phyloP scores from a whole-genome alignment of 2,113 vertebrate species.

The Apus apus region DNA sequence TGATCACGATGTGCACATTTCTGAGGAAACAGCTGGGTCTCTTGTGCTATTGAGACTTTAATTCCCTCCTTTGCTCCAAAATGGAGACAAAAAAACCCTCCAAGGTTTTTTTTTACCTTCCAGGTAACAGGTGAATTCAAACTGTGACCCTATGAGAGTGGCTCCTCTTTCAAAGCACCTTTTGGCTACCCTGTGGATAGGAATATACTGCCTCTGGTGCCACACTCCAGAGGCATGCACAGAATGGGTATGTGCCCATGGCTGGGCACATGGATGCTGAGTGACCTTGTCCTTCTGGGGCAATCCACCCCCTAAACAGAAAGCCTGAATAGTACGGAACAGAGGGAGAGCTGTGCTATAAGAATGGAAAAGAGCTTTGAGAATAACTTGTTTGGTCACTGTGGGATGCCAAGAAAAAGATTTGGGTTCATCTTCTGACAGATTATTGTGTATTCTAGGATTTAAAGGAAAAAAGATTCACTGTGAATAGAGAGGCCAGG shows the following conservation, averaged over 20 bases:
- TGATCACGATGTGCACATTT: background rate
- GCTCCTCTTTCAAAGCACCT: background rate
- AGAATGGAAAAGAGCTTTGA: background rate
- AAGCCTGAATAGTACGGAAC: background rate
- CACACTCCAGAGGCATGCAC: background rate
- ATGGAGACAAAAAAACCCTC: background rate
- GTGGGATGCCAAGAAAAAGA: background rate
- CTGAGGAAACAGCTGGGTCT: background rate
- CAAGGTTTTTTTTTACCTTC: background rate
- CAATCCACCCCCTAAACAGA: background rate
- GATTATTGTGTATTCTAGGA: background rate
- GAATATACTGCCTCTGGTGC: background rate
- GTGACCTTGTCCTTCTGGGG: background rate
- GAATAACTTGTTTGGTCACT: background rate
- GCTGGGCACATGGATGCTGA: fast-evolving
- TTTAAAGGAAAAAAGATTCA: too few relatives aligned
- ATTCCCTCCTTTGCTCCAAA: background rate
- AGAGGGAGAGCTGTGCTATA: background rate
- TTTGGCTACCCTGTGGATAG: background rate
- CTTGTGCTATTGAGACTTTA: background rate
- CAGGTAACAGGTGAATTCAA: background rate
- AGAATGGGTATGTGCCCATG: background rate
- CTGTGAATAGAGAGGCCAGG: background rate
- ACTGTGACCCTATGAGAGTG: fast-evolving
- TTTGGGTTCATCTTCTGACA: background rate